Percentiles rank a stretch among this genome's conserved stretches.
Evolutionary conservation across 2,113 vertebrate genomes (phyloP).

Genomic region (Nesoenas mayeri): DNA sequence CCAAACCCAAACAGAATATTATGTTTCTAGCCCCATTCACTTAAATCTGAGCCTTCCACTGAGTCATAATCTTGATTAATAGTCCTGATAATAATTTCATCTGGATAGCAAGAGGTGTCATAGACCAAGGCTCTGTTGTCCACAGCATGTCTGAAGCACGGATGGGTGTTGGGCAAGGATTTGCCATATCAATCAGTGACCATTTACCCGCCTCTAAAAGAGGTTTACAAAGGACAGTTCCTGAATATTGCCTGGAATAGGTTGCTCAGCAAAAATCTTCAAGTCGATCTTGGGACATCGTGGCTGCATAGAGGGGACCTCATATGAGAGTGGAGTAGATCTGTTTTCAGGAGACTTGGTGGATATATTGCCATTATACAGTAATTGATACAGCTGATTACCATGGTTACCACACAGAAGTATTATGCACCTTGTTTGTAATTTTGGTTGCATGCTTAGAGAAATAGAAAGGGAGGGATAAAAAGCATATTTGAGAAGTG

Average conservation of each 20-base stretch:
- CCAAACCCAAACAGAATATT: not conserved
- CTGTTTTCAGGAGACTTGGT: conserved; percentile 15
- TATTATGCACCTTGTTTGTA: conserved; percentile 65
- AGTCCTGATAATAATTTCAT: not conserved
- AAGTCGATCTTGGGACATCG: not conserved
- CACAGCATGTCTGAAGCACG: not conserved
- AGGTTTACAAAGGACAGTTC: not conserved
- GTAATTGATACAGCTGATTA: conserved; percentile 67
- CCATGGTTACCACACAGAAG: conserved; percentile 70
- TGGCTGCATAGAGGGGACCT: not conserved
- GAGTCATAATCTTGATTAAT: not conserved
- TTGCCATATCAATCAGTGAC: not conserved
- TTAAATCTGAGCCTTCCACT: not conserved
- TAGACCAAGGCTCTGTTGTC: not conserved
- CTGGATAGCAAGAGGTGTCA: not conserved
- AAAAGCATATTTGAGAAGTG: conserved; percentile 35
- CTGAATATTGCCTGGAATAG: not conserved
- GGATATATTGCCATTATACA: conserved; percentile 38
- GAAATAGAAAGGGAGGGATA: conserved; percentile 24
- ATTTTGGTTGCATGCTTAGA: conserved; percentile 57
- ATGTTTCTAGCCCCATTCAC: not conserved
- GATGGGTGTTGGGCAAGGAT: not conserved
- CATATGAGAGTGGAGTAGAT: not conserved
- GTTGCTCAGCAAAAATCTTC: not conserved
- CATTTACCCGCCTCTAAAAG: not conserved